phyloP scores from a whole-genome alignment of 2,113 vertebrate species.

The Myrmophylax atrothorax region DNA sequence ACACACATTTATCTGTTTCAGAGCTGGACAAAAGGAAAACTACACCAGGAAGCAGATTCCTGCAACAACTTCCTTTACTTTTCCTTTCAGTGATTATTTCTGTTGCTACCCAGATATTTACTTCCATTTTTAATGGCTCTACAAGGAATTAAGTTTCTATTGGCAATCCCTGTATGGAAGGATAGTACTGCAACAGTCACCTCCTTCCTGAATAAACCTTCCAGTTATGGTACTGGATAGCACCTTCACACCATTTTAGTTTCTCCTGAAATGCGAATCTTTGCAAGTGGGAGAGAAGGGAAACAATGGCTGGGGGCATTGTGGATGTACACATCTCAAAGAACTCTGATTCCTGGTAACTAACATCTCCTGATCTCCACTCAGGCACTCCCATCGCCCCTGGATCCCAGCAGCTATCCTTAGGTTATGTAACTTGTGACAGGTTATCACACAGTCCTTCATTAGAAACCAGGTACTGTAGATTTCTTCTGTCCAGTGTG shows the following conservation, averaged over 20 bases:
- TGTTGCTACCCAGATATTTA: not conserved
- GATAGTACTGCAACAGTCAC: not conserved
- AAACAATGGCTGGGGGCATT: not conserved
- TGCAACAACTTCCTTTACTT: not conserved
- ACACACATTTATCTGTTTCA: not conserved
- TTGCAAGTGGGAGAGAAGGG: not conserved
- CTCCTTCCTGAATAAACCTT: not conserved
- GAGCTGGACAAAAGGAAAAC: not conserved
- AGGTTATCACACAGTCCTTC: not conserved
- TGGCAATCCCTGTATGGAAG: not conserved
- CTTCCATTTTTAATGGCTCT: not conserved
- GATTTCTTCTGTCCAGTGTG: not conserved
- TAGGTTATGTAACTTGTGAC: not conserved
- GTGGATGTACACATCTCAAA: not conserved
- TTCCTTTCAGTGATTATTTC: not conserved
- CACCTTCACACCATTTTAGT: not conserved
- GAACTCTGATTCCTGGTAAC: not conserved
- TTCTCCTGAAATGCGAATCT: not conserved
- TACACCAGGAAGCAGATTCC: not conserved
- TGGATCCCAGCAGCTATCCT: not conserved
- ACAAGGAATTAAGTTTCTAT: not conserved
- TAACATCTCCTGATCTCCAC: not conserved
- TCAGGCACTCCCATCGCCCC: not conserved
- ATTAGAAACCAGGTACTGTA: not conserved
- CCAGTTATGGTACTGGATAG: not conserved